phyloP scores from a whole-genome alignment of 2,888 invertebrate species.

The Acheta domesticus region DNA sequence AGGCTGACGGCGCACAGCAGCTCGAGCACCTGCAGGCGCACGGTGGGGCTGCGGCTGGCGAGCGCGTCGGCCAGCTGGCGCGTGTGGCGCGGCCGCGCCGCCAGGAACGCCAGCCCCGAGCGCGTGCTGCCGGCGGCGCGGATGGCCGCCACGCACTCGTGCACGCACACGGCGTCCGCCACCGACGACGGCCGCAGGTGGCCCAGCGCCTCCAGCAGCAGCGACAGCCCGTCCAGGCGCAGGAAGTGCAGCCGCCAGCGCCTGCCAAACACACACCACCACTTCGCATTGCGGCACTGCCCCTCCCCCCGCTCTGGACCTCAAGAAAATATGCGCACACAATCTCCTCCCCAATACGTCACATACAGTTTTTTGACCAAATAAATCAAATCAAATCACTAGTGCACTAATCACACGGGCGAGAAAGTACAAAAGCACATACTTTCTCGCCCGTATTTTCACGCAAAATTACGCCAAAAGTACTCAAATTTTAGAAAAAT shows the following conservation, averaged over 20 bases:
- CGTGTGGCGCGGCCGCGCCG: slow-evolving; percentile 44
- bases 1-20: slow-evolving; percentile 49
- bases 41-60: slow-evolving; percentile 46
- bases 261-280: slow-evolving; percentile 38
- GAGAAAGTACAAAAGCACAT: no score
- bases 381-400: no score
- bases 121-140: slow-evolving; percentile 48
- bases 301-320: no score
- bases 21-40: slow-evolving; percentile 51
- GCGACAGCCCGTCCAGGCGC: slow-evolving; percentile 47
- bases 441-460: no score
- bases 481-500: no score
- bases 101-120: slow-evolving; percentile 47
- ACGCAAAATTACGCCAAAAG: no score
- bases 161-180: slow-evolving; percentile 47
- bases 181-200: slow-evolving; percentile 44
- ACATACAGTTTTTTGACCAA: no score
- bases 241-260: slow-evolving; percentile 50
- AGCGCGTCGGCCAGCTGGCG: slow-evolving; percentile 48
- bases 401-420: no score
- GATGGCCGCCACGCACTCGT: slow-evolving; percentile 49
- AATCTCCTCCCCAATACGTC: no score
- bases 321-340: no score
- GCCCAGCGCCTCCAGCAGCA: slow-evolving; percentile 47
- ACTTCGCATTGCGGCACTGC: no score